Evolutionary conservation across 2,113 vertebrate genomes (phyloP).

Genomic region (Ptilorrhoa leucosticta): DNA sequence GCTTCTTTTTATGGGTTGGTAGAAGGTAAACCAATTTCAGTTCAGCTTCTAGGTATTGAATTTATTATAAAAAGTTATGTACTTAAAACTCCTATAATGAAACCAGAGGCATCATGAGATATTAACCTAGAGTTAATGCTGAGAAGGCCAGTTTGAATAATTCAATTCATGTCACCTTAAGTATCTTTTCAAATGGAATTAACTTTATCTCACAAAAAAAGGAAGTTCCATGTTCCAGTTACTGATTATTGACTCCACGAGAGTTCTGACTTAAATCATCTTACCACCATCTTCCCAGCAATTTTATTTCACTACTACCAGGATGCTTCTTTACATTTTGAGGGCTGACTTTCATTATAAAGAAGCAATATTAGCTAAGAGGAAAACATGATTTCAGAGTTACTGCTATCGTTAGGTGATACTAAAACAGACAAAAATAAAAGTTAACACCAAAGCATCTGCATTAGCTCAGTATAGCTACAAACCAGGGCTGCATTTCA

Average conservation of each 20-base stretch:
- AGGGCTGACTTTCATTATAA: neutral
- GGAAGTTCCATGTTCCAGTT: constrained; percentile 54
- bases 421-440: neutral
- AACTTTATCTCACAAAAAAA: constrained; percentile 64
- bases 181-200: constrained; percentile 73
- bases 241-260: constrained; percentile 60
- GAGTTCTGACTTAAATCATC: constrained; percentile 57
- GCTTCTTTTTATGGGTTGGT: constrained; percentile 65
- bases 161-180: constrained; percentile 70
- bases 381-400: constrained; percentile 1
- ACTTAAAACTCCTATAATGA: constrained; percentile 72
- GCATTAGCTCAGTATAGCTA: neutral
- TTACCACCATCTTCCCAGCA: constrained; percentile 12
- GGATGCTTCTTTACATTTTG: constrained; percentile 27
- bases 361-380: neutral
- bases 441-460: neutral
- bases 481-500: neutral
- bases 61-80: constrained; percentile 75
- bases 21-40: constrained; percentile 72
- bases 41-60: constrained; percentile 65
- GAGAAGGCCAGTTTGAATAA: constrained; percentile 69
- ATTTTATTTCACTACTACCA: constrained; percentile 7
- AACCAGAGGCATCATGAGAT: constrained; percentile 68
- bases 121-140: constrained; percentile 70
- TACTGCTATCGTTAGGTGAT: neutral